Base-by-base conservation (phyloP, 2,113 vertebrate species). In the Chionis minor region DNA sequence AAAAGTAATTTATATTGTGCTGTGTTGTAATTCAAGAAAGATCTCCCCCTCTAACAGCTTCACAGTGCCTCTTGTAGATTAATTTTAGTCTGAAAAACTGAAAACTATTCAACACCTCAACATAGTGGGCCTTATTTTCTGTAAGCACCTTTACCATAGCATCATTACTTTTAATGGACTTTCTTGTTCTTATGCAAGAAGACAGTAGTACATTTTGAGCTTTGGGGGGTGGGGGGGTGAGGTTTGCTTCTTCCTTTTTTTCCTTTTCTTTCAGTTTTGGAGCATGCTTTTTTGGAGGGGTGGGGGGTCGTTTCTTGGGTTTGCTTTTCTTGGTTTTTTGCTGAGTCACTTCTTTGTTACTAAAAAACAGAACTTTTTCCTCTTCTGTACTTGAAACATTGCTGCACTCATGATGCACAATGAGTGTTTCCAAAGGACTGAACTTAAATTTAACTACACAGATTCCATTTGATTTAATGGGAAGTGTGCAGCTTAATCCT, bases 401-500 rank as follows among this genome's bases (percentile, higher is more conserved):
- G 5, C 6, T 67, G 21, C 24, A 71, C 21, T 89, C 3, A 5
- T 33, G 14, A 69, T 61, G 14, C 5, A 73, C 38, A 51, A 27
- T 28, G 15, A 77, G 22, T 26, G 10, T 89, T 95, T 94, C 66
- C 44, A 77, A 70, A 75, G 26, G 20, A 42, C 20, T 58, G 33
- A 78, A 63, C 16, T 71, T 63, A 83, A 88, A 79, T 84, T 81
- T 95, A 58, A 54, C 52, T 65, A 20, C 56, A 75, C 23, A 51
- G 28, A 16, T 77, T 61, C 32, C 24, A 54, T 72, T 87, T 72
- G 22, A 54, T 62, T 85, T 54, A 85, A 45, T 95, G 27, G 35
- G 55, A 95, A 93, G 54, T 86, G n/a, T 86, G 73, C 93, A 88
- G 92, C 59, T 95, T 87, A 96, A 86, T 96, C 79, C 83, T 77